These are phyloP conservation scores for Drosophila aff. DNA, from an alignment of 1,140 invertebrate genomes.

Conservation along the genomic window DNA sequence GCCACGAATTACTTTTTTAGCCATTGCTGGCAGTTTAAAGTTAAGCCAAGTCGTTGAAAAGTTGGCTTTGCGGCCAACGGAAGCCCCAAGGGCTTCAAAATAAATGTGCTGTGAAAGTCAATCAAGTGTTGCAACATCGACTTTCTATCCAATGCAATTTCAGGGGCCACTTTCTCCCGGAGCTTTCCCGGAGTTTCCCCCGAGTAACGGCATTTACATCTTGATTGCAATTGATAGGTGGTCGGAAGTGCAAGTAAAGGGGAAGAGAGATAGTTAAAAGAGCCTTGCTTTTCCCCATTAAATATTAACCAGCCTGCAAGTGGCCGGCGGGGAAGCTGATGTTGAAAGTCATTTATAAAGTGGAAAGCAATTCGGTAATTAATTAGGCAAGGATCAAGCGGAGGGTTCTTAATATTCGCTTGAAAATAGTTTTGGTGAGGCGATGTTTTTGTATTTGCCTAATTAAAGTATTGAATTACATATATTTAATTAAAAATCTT, in stretches of 20 bases:
- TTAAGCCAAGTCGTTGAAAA: slow-evolving; percentile 80
- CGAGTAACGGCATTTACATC: slow-evolving; percentile 46
- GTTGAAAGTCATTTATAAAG: slow-evolving; percentile 14
- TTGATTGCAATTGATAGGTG: slow-evolving; percentile 62
- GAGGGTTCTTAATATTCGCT: neutral
- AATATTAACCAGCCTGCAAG: slow-evolving; percentile 40
- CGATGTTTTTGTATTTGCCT: neutral
- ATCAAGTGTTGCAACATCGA: slow-evolving; percentile 79
- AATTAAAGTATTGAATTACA: neutral
- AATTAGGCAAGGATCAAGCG: slow-evolving; percentile 3
- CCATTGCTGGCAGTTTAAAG: slow-evolving; percentile 65
- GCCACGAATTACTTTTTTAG: slow-evolving; percentile 54
- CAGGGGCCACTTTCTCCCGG: slow-evolving; percentile 13
- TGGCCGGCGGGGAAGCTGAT: slow-evolving; percentile 9
- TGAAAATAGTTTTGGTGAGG: neutral
- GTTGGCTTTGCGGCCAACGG: slow-evolving; percentile 60
- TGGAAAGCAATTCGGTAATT: slow-evolving; percentile 23
- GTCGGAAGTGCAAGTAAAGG: slow-evolving; percentile 25
- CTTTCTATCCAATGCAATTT: slow-evolving; percentile 18
- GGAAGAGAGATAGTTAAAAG: slow-evolving; percentile 32
- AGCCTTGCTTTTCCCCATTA: slow-evolving; percentile 38
- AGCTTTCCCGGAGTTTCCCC: slow-evolving; percentile 15
- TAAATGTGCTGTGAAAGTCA: slow-evolving; percentile 82
- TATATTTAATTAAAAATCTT: neutral
- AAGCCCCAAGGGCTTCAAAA: slow-evolving; percentile 50